phyloP scores from a whole-genome alignment of 2,113 vertebrate species.

The Silurus asotus region DNA sequence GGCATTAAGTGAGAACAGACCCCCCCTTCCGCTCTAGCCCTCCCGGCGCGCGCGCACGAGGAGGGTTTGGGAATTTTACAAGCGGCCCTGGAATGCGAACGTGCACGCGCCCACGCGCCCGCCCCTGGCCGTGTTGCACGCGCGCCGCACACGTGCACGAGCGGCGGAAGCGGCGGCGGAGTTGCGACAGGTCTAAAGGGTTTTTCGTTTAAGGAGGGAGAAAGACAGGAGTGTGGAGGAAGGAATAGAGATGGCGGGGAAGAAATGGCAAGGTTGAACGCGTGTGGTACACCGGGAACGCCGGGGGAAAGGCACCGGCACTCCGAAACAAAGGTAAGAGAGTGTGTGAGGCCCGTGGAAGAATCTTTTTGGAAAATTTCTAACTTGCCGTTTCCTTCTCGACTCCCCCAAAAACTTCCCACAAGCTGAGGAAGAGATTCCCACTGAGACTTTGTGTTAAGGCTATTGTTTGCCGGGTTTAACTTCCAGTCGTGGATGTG shows the following conservation, averaged over 20 bases:
- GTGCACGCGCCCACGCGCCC: constrained; percentile 61
- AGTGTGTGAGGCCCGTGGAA: neutral
- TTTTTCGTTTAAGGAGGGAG: constrained; percentile 26
- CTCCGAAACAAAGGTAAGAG: constrained; percentile 62
- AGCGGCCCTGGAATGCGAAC: constrained; percentile 72
- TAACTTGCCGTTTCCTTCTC: neutral
- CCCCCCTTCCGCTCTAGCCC: neutral
- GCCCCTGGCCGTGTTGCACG: constrained; percentile 52
- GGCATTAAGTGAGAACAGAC: neutral
- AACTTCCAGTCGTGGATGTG: neutral
- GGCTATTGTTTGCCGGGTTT: neutral
- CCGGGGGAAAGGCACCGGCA: constrained; percentile 44
- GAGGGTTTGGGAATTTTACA: constrained; percentile 56
- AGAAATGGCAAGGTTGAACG: constrained; percentile 68
- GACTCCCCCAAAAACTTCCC: constrained; percentile 1
- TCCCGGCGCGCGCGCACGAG: constrained; percentile 26
- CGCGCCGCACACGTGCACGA: constrained; percentile 34
- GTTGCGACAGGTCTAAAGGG: constrained; percentile 68
- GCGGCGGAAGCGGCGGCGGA: constrained; percentile 55
- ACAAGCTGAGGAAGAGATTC: neutral
- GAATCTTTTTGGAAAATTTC: neutral
- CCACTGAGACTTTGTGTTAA: neutral
- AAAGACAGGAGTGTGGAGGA: constrained; percentile 52
- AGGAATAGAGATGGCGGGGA: constrained; percentile 73
- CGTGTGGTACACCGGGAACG: constrained; percentile 44